These are phyloP conservation scores for Ceraclea dissimilis DNA, from an alignment of 2,888 invertebrate species.

Conservation along the genomic window DNA sequence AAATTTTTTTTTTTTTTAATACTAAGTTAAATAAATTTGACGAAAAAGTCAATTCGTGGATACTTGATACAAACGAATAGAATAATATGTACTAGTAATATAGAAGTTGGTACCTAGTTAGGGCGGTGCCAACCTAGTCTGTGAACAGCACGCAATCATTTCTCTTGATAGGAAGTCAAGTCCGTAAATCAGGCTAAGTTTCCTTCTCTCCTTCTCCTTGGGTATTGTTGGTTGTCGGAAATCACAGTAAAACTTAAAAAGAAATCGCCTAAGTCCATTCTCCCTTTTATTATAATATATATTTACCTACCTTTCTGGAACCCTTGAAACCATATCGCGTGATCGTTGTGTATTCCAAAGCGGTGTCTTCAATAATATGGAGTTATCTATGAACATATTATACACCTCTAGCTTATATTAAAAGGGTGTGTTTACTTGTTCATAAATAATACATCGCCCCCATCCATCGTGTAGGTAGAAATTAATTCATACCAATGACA, in stretches of 20 bases:
- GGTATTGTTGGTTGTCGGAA: conserved; percentile 2
- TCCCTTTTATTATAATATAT: background rate
- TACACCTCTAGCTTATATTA: background rate
- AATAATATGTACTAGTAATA: too few species aligned
- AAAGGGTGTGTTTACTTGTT: background rate
- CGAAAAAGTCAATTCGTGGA: too few species aligned
- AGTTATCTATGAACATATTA: background rate
- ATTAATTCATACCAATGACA: background rate
- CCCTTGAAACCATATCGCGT: background rate
- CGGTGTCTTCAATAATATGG: background rate
- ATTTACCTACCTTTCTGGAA: background rate
- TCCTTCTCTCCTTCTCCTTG: background rate
- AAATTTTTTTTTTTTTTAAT: too few species aligned
- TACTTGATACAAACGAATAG: too few species aligned
- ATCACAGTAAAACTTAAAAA: conserved; percentile 12
- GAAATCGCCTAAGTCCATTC: conserved; percentile 4
- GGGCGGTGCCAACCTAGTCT: too few species aligned
- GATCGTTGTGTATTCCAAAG: background rate
- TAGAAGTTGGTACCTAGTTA: too few species aligned
- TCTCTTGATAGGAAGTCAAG: conserved; percentile 10
- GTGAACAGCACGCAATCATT: conserved; percentile 13
- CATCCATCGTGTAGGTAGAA: background rate
- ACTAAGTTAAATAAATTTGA: too few species aligned
- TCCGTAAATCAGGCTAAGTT: conserved; percentile 7
- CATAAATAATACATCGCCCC: background rate